Percentiles rank a stretch among this genome's conserved stretches.
phyloP scores from a whole-genome alignment of 1,140 invertebrate genomes.

The Bombus cullumanus region DNA sequence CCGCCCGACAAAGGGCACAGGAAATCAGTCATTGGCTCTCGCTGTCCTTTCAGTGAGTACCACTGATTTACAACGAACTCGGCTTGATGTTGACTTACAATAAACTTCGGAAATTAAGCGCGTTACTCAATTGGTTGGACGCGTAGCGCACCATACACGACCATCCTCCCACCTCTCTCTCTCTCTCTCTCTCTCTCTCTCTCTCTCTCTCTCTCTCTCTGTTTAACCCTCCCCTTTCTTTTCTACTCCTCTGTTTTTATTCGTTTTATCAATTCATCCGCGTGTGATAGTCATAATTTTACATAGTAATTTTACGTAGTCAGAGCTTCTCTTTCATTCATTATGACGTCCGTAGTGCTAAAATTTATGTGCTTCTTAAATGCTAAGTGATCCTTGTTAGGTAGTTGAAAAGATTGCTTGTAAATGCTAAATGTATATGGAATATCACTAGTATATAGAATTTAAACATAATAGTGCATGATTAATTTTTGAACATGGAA shows the following conservation, averaged over 20 bases:
- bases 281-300: not conserved
- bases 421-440: not conserved
- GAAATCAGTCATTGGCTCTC: conserved; percentile 35
- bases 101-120: conserved; percentile 47
- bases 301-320: not conserved
- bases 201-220: not conserved
- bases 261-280: not conserved
- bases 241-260: not conserved
- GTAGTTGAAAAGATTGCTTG: not conserved
- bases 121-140: conserved; percentile 33
- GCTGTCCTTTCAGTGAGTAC: conserved; percentile 40
- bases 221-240: not conserved
- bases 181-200: too few relatives aligned
- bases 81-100: conserved; percentile 38
- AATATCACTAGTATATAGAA: not conserved
- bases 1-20: conserved; percentile 35
- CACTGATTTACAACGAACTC: conserved; percentile 37
- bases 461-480: not conserved
- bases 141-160: not conserved
- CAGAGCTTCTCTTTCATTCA: not conserved
- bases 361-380: not conserved
- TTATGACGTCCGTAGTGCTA: not conserved
- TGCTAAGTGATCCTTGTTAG: not conserved
- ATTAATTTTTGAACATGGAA: not conserved
- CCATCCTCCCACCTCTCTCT: not conserved